These are phyloP conservation scores for Pseudanteris insignis DNA, from an alignment of 2,888 invertebrate species.

Conservation along the genomic window DNA sequence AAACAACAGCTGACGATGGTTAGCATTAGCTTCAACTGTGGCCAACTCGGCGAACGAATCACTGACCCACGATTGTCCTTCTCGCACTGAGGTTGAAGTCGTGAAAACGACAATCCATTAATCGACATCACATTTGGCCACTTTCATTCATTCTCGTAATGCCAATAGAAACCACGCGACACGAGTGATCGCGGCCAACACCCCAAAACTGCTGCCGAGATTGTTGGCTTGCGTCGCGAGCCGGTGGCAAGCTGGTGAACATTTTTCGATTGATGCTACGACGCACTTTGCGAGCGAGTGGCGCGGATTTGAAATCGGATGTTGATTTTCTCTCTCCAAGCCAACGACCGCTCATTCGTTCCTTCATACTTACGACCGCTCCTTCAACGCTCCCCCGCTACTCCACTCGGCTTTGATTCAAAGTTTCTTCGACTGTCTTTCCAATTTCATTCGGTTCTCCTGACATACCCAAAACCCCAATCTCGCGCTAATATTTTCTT, in stretches of 20 bases:
- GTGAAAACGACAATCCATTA: too few relatives aligned
- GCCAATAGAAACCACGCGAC: too few relatives aligned
- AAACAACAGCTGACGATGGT: too few relatives aligned
- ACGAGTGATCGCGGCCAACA: constrained; percentile 9
- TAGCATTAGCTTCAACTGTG: too few relatives aligned
- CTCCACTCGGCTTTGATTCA: constrained; percentile 63
- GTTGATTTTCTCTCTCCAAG: constrained; percentile 46
- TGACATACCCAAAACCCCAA: constrained; percentile 47
- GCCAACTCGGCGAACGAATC: too few relatives aligned
- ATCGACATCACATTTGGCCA: neutral
- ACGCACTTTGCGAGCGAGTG: constrained; percentile 28
- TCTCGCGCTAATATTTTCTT: constrained; percentile 22
- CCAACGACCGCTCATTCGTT: constrained; percentile 49
- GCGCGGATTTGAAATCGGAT: constrained; percentile 45
- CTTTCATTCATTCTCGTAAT: too few relatives aligned
- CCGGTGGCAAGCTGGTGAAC: constrained; percentile 22
- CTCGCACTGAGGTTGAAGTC: too few relatives aligned
- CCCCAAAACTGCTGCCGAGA: constrained; percentile 15
- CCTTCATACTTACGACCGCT: constrained; percentile 49
- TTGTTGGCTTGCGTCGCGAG: constrained; percentile 29
- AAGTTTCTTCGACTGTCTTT: constrained; percentile 61
- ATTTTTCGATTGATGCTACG: constrained; percentile 36
- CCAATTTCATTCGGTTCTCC: constrained; percentile 59
- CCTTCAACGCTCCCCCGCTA: constrained; percentile 54
- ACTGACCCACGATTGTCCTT: too few relatives aligned